Base-by-base conservation (phyloP, 2,888 invertebrate species). In the Stictocephala bisonia region DNA sequence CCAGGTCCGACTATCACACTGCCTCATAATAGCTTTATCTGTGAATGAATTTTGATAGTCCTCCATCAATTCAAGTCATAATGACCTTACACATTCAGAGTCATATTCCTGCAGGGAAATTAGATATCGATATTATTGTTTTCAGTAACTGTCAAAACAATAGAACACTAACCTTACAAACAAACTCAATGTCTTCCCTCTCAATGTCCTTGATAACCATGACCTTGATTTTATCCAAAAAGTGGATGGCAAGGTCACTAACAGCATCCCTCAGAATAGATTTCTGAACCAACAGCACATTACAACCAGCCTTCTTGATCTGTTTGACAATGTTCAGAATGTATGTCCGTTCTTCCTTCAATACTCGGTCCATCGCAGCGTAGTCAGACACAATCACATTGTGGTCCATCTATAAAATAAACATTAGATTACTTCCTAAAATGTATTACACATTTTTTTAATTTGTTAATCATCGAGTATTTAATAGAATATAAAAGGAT, bases 141-240 rank as follows among this genome's bases (percentile, higher is more conserved):
- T n/a, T n/a, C n/a, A n/a, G n/a, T n/a, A n/a, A n/a, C n/a, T n/a
- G n/a, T n/a, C n/a, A n/a, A n/a, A n/a, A n/a, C n/a, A n/a, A n/a
- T n/a, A n/a, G n/a, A n/a, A 6, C n/a, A 71, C 80, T 76, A 80
- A 87, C 87, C 85, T 97, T 98, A 86, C 97, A 97, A 20, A 99
- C 92, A 84, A 97, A 99, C 82, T 99, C 96, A 79, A 99, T 94
- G 81, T 99, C 99, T 84, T 99, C 99, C 68, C 99, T 90, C 84
- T 99, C 99, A 72, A 99, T 90, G 83, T 99, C 99, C 84, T 97
- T 98, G 67, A 99, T 91, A 0, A 99, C 98, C 92, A 99, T 93
- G 70, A 97, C 96, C 85, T 99, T 99, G 84, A 99, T 96, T 87
- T 99, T 99, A 82, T 98, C 97, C 79, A 99, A 87, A 86, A 99